These are phyloP conservation scores for Seriola quinqueradiata DNA, from an alignment of 2,113 vertebrate species.

Conservation along the genomic window DNA sequence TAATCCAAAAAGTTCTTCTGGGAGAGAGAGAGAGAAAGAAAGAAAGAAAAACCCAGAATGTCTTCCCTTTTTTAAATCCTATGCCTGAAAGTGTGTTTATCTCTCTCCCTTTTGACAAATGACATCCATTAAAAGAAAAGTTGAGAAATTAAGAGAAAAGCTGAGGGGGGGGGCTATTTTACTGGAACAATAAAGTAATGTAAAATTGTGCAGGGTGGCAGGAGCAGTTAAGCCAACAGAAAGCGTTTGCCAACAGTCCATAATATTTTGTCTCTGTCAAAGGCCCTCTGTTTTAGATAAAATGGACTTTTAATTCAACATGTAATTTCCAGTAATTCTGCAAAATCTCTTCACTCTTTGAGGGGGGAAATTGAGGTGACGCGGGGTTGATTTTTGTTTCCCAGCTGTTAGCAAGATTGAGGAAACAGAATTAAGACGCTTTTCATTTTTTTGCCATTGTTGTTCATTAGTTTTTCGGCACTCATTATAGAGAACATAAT, in stretches of 20 bases:
- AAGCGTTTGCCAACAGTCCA: conserved; percentile 44
- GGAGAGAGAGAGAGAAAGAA: neutral
- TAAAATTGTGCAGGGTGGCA: conserved; percentile 60
- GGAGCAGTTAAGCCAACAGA: conserved; percentile 65
- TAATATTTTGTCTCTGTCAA: conserved; percentile 56
- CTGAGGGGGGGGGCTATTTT: conserved; percentile 47
- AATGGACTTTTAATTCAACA: conserved; percentile 74
- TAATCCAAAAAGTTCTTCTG: conserved; percentile 55
- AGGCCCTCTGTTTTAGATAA: conserved; percentile 71
- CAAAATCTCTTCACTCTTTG: conserved; percentile 64
- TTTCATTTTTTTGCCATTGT: conserved; percentile 45
- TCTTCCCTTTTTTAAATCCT: conserved; percentile 34
- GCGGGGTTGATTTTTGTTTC: conserved; percentile 55
- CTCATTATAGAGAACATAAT: conserved; percentile 48
- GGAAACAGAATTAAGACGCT: conserved; percentile 52
- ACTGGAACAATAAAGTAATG: conserved; percentile 73
- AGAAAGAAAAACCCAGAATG: conserved; percentile 11
- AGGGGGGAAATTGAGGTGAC: conserved; percentile 74
- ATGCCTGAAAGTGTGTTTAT: conserved; percentile 69
- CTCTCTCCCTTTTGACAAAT: conserved; percentile 64
- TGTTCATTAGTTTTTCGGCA: conserved; percentile 55
- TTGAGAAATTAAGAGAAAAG: conserved; percentile 61
- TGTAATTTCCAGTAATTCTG: conserved; percentile 75
- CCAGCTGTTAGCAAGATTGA: conserved; percentile 55
- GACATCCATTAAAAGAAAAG: conserved; percentile 73